Evolutionary conservation across 2,888 invertebrate species (phyloP), one percentile per base, ranked within the genome.

Genomic region (Cryptosula pallasiana): DNA sequence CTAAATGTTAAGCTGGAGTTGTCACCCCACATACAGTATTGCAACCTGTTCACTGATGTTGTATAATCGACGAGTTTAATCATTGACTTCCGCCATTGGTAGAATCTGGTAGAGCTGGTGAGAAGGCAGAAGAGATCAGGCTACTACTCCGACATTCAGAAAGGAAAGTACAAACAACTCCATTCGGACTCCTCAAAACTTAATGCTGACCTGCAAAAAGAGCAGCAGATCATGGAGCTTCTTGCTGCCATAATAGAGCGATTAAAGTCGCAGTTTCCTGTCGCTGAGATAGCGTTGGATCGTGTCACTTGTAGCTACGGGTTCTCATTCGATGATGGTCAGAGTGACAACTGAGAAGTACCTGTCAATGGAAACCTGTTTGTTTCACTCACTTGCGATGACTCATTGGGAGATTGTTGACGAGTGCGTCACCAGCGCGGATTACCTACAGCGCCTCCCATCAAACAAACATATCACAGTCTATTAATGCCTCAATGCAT

Each of bases 81-180:
- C n/a, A n/a, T n/a, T n/a, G n/a, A n/a, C n/a, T n/a, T n/a, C n/a
- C n/a, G n/a, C n/a, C n/a, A n/a, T 32, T 63, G 2, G 2, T 45
- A 70, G 70, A 70, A 70, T 32, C 70, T 70, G 29, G 23, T 16
- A 25, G 70, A 70, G 70, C 45, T 70, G 25, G 35, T 70, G n/a
- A 23, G 45, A 23, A 36, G 70, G n/a, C 70, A 70, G 70, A 36
- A 54, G 45, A 36, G 32, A 16, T 36, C 45, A 2, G 29, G 23
- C 25, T 23, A 54, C 45, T 36, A 70, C 45, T 23, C 25, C 3
- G 35, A 9, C 5, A 36, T 70, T 16, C n/a, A 54, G 45, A n/a
- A 20, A 9, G 63, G 63, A 32, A 36, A 54, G 45, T 70, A 70
- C 29, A 20, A 36, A 9, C 16, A 2, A 36, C 29, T 36, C 5